A percentile compares a stretch with the other conserved stretches of the same genome.
phyloP scores from a whole-genome alignment of 1,140 invertebrate genomes.

The Ips typographus region DNA sequence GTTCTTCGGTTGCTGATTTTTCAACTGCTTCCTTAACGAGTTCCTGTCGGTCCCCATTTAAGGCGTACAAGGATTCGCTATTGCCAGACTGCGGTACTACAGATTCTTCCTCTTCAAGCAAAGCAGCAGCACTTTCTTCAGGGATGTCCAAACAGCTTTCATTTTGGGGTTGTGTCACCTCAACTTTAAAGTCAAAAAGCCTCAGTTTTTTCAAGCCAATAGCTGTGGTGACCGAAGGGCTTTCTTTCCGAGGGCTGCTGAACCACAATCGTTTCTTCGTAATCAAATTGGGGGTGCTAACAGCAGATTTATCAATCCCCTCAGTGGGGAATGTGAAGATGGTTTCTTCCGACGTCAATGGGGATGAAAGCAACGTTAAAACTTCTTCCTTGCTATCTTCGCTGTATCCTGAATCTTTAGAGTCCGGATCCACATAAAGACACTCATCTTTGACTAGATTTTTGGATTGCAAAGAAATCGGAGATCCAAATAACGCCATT shows the following conservation, averaged over 20 bases:
- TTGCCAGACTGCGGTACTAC: background rate
- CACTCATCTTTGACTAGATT: background rate
- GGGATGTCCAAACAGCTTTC: background rate
- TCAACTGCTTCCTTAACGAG: slow-evolving; percentile 64
- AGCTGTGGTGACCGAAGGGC: slow-evolving; percentile 55
- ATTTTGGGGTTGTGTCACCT: background rate
- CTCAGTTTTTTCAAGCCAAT: slow-evolving; percentile 57
- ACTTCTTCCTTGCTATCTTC: slow-evolving; percentile 48
- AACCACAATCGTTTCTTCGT: slow-evolving; percentile 38
- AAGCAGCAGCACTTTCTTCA: slow-evolving; percentile 32
- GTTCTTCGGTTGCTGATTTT: slow-evolving; percentile 59
- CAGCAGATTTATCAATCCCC: slow-evolving; percentile 49
- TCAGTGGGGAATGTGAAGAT: slow-evolving; percentile 41
- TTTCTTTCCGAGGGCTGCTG: slow-evolving; percentile 44
- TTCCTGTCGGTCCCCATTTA: slow-evolving; percentile 47
- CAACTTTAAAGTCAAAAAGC: slow-evolving; percentile 49
- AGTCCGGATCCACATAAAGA: slow-evolving; percentile 54
- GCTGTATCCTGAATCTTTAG: slow-evolving; percentile 61
- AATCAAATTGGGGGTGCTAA: background rate
- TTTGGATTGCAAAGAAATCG: too few relatives aligned
- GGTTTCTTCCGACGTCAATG: slow-evolving; percentile 25
- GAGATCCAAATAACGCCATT: too few relatives aligned
- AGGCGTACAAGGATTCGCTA: background rate
- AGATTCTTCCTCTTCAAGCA: background rate
- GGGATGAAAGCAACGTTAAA: slow-evolving; percentile 49